These are phyloP conservation scores for Neogale vison DNA, from an alignment of 2,113 vertebrate species.

Conservation along the genomic window DNA sequence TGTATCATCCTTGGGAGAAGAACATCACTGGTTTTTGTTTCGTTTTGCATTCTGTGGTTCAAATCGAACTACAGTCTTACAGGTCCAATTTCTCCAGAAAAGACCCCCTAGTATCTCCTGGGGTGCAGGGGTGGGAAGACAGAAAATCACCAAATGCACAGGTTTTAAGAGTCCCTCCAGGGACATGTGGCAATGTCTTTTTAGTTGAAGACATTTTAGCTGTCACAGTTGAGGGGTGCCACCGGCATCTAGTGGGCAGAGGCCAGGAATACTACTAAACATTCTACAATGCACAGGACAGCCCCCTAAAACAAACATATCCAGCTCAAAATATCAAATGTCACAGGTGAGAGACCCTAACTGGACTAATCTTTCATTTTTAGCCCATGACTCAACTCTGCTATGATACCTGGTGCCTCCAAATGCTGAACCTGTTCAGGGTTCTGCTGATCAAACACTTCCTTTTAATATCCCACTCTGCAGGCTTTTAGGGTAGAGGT, in stretches of 20 bases:
- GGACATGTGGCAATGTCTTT: background rate
- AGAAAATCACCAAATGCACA: background rate
- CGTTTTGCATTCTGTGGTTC: background rate
- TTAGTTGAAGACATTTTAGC: background rate
- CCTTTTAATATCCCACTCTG: constrained; percentile 21
- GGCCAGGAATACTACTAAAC: constrained; percentile 5
- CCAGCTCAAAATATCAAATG: constrained; percentile 14
- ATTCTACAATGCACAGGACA: background rate
- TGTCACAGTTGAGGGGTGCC: background rate
- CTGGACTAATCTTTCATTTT: constrained; percentile 13
- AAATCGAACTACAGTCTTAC: background rate
- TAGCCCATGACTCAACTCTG: constrained; percentile 37
- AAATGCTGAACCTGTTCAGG: constrained; percentile 42
- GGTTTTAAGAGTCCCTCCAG: background rate
- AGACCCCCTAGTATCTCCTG: background rate
- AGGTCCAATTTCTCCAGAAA: constrained; percentile 36
- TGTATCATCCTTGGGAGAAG: background rate
- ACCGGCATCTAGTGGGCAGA: background rate
- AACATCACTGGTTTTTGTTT: background rate
- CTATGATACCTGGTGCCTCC: constrained; percentile 45
- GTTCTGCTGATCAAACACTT: constrained; percentile 39
- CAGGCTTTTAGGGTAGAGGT: constrained; percentile 28
- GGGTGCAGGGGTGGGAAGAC: background rate
- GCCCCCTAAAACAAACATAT: background rate
- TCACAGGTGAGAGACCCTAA: constrained; percentile 27